Conservation (phyloP, 2,113 vertebrate species). For the Nansenia antarctica region DNA sequence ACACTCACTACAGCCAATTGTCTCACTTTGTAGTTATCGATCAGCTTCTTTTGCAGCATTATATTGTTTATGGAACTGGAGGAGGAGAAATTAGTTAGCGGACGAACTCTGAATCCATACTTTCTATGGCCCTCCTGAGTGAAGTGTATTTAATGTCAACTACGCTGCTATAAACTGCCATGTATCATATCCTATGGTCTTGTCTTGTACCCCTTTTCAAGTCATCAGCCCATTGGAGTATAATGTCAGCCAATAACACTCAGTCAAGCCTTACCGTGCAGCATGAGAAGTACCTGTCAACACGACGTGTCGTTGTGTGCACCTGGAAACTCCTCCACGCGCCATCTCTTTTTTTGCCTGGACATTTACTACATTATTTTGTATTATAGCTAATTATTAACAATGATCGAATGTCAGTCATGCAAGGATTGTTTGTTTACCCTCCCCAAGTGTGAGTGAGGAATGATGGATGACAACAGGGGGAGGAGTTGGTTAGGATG, state of each 20-base stretch:
- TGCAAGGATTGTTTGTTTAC: constrained; percentile 12
- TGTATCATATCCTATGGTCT: constrained; percentile 20
- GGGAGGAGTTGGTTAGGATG: neutral
- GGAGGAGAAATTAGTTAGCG: no score
- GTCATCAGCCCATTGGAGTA: constrained; percentile 15
- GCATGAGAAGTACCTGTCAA: constrained; percentile 13
- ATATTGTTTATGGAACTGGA: constrained; percentile 31
- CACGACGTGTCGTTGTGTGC: constrained; percentile 31
- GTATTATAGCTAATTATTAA: constrained; percentile 60
- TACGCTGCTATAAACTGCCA: constrained; percentile 52
- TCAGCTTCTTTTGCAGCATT: no score
- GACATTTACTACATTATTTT: constrained; percentile 48
- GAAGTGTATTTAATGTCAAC: constrained; percentile 29
- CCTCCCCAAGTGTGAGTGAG: constrained; percentile 32
- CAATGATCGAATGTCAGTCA: constrained; percentile 58
- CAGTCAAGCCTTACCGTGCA: neutral
- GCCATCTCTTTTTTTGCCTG: neutral
- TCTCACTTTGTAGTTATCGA: no score
- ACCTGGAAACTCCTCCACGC: constrained; percentile 24
- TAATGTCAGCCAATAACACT: constrained; percentile 10
- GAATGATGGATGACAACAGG: constrained; percentile 8
- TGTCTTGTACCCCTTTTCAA: constrained; percentile 28
- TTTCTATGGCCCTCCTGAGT: neutral
- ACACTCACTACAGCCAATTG: no score
- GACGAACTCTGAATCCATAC: neutral